These are phyloP conservation scores for Unio pictorum DNA, from an alignment of 2,888 invertebrate species.

Conservation along the genomic window DNA sequence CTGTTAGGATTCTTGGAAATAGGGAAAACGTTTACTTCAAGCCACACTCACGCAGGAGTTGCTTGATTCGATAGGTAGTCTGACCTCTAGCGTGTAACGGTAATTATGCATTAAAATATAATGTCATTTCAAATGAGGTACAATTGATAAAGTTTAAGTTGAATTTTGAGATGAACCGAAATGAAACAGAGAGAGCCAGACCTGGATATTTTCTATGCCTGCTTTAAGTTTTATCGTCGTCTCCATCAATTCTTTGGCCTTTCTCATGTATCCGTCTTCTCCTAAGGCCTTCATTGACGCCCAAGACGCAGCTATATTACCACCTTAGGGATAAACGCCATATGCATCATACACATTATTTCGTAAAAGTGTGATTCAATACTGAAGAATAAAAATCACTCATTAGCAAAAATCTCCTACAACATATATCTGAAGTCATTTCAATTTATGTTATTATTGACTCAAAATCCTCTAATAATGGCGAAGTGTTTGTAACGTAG, in stretches of 20 bases:
- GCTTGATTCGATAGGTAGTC: no score
- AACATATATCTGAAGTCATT: background rate
- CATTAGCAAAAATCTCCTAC: background rate
- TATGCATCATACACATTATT: background rate
- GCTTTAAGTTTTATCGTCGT: conserved; percentile 56
- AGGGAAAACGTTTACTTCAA: no score
- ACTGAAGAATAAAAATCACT: background rate
- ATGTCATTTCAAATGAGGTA: background rate
- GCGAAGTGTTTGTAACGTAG: no score
- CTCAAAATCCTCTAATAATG: no score
- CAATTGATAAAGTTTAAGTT: no score
- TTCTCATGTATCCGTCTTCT: conserved; percentile 59
- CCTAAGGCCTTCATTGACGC: conserved; percentile 61
- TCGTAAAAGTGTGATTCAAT: background rate
- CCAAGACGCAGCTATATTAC: conserved; percentile 68
- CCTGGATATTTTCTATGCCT: conserved; percentile 55
- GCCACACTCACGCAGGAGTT: no score
- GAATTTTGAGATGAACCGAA: background rate
- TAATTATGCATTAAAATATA: background rate
- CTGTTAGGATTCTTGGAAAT: no score
- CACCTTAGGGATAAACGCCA: conserved; percentile 37
- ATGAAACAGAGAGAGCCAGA: conserved; percentile 10
- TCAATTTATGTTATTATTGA: background rate
- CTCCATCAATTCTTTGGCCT: conserved; percentile 61
- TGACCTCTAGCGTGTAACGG: no score